Evolutionary conservation across 2,113 vertebrate genomes (phyloP), one percentile per base, ranked within the genome.

Genomic region (Grantiella picta): DNA sequence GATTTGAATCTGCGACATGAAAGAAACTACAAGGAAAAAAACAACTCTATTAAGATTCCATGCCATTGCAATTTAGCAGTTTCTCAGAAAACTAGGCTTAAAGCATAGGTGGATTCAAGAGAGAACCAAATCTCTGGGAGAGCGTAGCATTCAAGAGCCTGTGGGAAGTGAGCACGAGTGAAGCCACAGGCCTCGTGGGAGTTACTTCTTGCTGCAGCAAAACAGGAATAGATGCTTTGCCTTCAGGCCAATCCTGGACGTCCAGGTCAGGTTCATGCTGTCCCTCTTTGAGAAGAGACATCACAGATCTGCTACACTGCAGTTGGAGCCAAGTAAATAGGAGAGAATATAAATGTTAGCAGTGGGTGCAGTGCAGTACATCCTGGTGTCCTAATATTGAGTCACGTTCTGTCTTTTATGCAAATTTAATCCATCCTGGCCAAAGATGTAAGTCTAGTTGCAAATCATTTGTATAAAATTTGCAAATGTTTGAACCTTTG

Each of bases 341-440:
- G 70, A 75, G 23, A 54, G 33, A 80, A 69, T 35, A 14, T 49
- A 92, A 78, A 31, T 2, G 0, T 79, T 79, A 1, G 49, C 59
- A 53, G 64, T 53, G 70, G 17, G 29, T 77, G 21, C 57, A 59
- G 45, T 31, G 68, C 42, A 72, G 24, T 38, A 47, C 61, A 59
- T 85, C 36, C 82, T 54, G 9, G 5, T 47, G 61, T 87, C 57
- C 44, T 75, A 18, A 50, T 88, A 89, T 12, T 33, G 36, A 82
- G 78, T 85, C 57, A 89, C 87, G 81, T 90, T 91, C 84, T 91
- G 63, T 82, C 65, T 73, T 47, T 86, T 63, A 87, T 90, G 81
- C 66, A 95, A 88, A 95, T 89, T 19, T 35, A 79, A 72, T 61
- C 45, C 17, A 23, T 73, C 22, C 63, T 59, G 33, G 17, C 33